A percentile compares a stretch with the other conserved stretches of the same genome.
Conservation (phyloP, 1,140 invertebrate species). For the Penaeus chinensis region DNA sequence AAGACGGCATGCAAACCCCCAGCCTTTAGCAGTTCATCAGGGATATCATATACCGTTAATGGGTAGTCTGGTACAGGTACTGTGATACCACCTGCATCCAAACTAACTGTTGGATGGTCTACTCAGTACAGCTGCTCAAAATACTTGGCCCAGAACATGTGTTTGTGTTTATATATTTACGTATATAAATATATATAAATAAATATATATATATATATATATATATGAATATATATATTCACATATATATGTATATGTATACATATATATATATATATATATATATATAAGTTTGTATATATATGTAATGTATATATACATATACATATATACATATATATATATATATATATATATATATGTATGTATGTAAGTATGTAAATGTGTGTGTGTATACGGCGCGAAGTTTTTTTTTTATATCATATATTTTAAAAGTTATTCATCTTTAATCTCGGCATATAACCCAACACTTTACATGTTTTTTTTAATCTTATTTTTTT, state of each 20-base stretch:
- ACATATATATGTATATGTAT: slow-evolving; percentile 6
- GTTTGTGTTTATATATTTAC: not conserved
- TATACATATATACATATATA: not conserved
- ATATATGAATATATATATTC: not conserved
- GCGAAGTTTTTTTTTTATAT: too few relatives aligned
- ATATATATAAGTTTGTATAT: not conserved
- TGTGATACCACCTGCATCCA: too few relatives aligned
- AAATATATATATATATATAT: not conserved
- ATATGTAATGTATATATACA: not conserved
- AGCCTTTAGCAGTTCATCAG: too few relatives aligned
- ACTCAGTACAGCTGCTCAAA: too few relatives aligned
- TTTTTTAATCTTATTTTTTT: too few relatives aligned
- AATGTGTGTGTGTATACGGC: not conserved
- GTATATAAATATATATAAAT: not conserved
- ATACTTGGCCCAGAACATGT: not conserved
- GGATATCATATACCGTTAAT: too few relatives aligned
- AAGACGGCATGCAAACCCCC: too few relatives aligned
- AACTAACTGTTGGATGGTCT: too few relatives aligned
- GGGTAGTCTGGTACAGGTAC: too few relatives aligned
- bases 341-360: not conserved
- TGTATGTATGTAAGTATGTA: not conserved
- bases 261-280: slow-evolving; percentile 21
- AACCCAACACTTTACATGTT: too few relatives aligned
- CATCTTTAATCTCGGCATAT: not conserved
- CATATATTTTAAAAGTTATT: not conserved